Evolutionary conservation across 1,140 invertebrate species (phyloP).

Genomic region (Conus ventricosus): DNA sequence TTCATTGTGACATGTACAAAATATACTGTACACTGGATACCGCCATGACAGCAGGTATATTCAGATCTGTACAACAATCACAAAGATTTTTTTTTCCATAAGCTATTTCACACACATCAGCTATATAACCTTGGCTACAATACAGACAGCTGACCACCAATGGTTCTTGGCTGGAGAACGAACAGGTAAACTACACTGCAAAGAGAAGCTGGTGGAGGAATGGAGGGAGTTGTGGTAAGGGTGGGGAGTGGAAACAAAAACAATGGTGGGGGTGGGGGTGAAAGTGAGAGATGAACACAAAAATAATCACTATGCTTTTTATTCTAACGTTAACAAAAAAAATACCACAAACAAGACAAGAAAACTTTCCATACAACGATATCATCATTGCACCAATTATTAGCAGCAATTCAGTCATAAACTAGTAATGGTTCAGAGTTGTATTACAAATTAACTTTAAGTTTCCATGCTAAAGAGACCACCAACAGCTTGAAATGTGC

Average conservation of each 20-base stretch:
- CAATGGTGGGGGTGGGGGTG: background rate
- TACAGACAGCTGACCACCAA: background rate
- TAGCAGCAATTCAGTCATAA: background rate
- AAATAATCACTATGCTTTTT: background rate
- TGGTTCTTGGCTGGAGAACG: background rate
- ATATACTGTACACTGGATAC: background rate
- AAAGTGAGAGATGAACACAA: background rate
- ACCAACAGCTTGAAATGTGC: background rate
- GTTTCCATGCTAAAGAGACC: background rate
- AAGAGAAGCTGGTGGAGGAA: background rate
- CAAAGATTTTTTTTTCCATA: background rate
- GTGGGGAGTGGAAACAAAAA: background rate
- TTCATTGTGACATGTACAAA: conserved; percentile 37
- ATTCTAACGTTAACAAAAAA: background rate
- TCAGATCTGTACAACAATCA: conserved; percentile 2
- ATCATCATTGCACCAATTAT: conserved; percentile 29
- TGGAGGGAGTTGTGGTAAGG: too few relatives aligned
- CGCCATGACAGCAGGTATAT: background rate
- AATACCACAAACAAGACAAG: background rate
- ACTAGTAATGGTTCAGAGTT: background rate
- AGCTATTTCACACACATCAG: background rate
- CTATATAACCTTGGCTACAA: conserved; percentile 22
- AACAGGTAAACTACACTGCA: background rate
- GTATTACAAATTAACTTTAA: background rate
- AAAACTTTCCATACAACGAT: background rate